A percentile compares a stretch with the other conserved stretches of the same genome.
Evolutionary conservation across 1,140 invertebrate species (phyloP).

Genomic region (Zaprionus davidi): DNA sequence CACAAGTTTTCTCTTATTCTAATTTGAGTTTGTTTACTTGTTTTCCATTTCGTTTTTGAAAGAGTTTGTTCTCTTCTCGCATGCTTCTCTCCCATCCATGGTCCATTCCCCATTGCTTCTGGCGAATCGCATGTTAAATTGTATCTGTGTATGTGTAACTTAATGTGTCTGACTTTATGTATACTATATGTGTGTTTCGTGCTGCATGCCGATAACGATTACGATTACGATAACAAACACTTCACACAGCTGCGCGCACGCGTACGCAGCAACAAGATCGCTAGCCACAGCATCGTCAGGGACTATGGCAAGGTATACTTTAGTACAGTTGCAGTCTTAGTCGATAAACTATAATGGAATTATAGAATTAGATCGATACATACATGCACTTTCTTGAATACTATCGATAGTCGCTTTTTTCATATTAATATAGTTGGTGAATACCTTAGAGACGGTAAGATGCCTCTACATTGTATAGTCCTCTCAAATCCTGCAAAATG

Average conservation of each 20-base stretch:
- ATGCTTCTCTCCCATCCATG: slow-evolving; percentile 18
- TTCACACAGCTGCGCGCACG: slow-evolving; percentile 56
- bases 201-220: slow-evolving; percentile 50
- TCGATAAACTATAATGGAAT: slow-evolving; percentile 1
- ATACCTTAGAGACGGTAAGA: background rate
- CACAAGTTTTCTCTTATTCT: slow-evolving; percentile 19
- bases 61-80: slow-evolving; percentile 17
- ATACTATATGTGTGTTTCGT: slow-evolving; percentile 3
- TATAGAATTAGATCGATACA: background rate
- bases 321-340: slow-evolving; percentile 17
- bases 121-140: slow-evolving; percentile 41
- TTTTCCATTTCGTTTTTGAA: slow-evolving; percentile 17
- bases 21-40: slow-evolving; percentile 3
- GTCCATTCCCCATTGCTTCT: slow-evolving; percentile 26
- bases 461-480: background rate
- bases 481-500: background rate
- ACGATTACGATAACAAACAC: slow-evolving; percentile 33
- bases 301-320: slow-evolving; percentile 72
- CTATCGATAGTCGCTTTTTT: background rate
- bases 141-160: slow-evolving; percentile 1
- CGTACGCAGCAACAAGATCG: slow-evolving; percentile 59
- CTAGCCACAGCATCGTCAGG: slow-evolving; percentile 61
- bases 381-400: background rate
- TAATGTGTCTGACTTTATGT: slow-evolving; percentile 25
- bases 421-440: background rate